These are phyloP conservation scores for Hydractinia symbiolongicarpus DNA, from an alignment of 30 jellyfish, hydroid and myxozoan species.

Conservation along the genomic window DNA sequence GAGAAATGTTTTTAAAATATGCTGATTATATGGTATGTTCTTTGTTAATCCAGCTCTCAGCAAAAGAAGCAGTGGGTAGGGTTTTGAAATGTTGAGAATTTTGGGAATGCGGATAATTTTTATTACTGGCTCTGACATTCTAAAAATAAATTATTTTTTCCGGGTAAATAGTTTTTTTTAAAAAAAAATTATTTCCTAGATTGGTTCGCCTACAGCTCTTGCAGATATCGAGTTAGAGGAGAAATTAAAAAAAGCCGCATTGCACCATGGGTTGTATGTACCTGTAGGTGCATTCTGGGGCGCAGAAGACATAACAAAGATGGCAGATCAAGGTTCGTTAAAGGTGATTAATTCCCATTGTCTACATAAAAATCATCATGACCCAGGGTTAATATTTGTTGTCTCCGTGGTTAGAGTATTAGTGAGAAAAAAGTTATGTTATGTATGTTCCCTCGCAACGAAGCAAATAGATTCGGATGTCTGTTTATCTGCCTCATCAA, in stretches of 20 bases:
- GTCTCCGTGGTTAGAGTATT: too few species aligned
- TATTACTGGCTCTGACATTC: too few species aligned
- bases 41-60: not conserved
- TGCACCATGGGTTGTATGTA: slow-evolving; percentile 58
- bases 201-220: slow-evolving; percentile 95
- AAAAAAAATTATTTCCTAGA: slow-evolving; percentile 5
- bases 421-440: too few species aligned
- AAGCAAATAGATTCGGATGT: too few species aligned
- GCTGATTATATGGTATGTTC: slow-evolving; percentile 67
- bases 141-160: too few species aligned
- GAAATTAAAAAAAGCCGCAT: slow-evolving; percentile 47
- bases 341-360: slow-evolving; percentile 37
- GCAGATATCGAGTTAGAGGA: slow-evolving; percentile 53
- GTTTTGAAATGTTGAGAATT: too few species aligned
- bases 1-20: slow-evolving; percentile 48
- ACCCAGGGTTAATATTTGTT: too few species aligned
- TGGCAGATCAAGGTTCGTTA: slow-evolving; percentile 87
- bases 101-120: too few species aligned
- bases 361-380: too few species aligned
- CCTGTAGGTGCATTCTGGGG: slow-evolving; percentile 99
- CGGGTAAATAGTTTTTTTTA: not conserved
- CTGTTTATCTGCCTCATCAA: too few species aligned
- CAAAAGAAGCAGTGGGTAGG: too few species aligned
- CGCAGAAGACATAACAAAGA: slow-evolving; percentile 74
- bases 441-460: too few species aligned